phyloP scores from a whole-genome alignment of 2,797 vertebrate genomes.

The Distichodus sexfasciatus region DNA sequence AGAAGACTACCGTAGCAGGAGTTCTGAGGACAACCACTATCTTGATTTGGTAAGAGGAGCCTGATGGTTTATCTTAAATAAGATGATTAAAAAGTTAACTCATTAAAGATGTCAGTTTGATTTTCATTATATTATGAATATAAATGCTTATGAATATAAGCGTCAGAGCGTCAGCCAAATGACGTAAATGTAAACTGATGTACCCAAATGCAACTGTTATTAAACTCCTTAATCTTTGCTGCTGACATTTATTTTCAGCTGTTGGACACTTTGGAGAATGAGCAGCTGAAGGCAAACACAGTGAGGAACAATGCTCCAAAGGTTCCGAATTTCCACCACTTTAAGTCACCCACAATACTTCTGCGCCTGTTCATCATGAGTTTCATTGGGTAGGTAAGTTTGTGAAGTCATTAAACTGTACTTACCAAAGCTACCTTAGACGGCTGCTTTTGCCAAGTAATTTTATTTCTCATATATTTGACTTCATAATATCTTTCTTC shows the following conservation, averaged over 20 bases:
- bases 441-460: neutral
- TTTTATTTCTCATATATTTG: neutral
- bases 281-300: constrained; percentile 46
- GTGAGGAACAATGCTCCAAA: constrained; percentile 6
- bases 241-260: constrained; percentile 32
- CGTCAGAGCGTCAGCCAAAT: neutral
- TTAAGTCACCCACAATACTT: constrained; percentile 64
- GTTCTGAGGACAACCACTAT: constrained; percentile 57
- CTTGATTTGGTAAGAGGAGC: constrained; percentile 60
- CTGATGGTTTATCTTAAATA: constrained; percentile 1
- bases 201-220: neutral
- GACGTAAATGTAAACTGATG: neutral
- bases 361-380: constrained; percentile 69
- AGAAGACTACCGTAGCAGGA: constrained; percentile 62
- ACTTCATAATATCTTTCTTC: neutral
- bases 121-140: too few relatives aligned
- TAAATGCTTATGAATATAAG: too few relatives aligned
- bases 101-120: neutral
- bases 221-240: neutral
- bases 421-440: neutral
- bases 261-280: constrained; percentile 36
- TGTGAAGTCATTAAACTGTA: neutral
- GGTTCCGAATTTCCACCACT: constrained; percentile 45
- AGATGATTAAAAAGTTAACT: neutral
- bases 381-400: constrained; percentile 63